Evolutionary conservation across 2,888 invertebrate genomes (phyloP), one percentile per base, ranked within the genome.

Genomic region (Coronaproctus castanopsis): DNA sequence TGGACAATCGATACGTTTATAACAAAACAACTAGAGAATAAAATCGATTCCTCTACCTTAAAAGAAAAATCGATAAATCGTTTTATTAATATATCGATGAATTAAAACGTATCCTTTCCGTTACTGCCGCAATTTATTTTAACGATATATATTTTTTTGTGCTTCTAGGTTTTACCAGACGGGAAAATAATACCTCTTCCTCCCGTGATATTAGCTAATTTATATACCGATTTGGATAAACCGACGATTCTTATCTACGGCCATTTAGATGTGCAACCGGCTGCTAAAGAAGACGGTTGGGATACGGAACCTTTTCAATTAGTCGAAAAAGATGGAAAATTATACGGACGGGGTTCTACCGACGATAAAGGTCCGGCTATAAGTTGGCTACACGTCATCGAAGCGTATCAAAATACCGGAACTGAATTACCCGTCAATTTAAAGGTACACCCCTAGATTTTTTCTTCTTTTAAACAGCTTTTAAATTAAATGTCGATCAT

Each of bases 231-330:
- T 70, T 75, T 81, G 0, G 78, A 78, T 51, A 97, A 96, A 75
- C 92, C 90, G 70, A 98, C 96, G 3, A 81, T 98, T 52, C 81
- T 89, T 61, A 77, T 98, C 60, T 98, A 98, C 72, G 97, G 97
- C 0, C 98, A 98, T 74, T 78, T 98, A 69, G 98, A 98, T 76
- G 98, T 98, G 0, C 97, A 97, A 71, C 97, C 97, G 10, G 98
- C 97, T 1, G 71, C 82, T 24, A 82, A 81, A 70, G 85, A 85
- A 63, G 96, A 96, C 76, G 97, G 96, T 0, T 97, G 97, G 97
- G 78, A 87, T 65, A 85, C 91, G 0, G 91, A 97, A 62, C 97
- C 98, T 0, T 98, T 97, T 75, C 82, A 80, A 22, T 75, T 98
- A 59, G 83, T 83, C 21, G 91, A 95, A 71, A 81, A 81, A 62